phyloP scores from a whole-genome alignment of 2,888 invertebrate species.

The Anticlea derivata region DNA sequence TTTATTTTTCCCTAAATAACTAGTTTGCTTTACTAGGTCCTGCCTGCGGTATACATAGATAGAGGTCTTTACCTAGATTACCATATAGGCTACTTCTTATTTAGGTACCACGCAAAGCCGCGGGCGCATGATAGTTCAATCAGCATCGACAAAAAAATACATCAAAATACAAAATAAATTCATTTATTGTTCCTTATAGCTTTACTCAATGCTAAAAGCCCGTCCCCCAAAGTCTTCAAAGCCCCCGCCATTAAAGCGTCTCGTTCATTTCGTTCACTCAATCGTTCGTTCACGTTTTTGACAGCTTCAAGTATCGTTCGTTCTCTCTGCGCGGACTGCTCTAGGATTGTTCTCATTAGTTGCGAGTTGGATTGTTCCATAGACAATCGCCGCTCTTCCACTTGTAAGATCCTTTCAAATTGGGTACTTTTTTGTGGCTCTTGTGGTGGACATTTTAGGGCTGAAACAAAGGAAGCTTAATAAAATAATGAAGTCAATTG shows the following conservation, averaged over 20 bases:
- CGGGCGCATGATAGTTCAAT: no score
- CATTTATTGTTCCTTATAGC: constrained; percentile 4
- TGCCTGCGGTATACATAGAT: no score
- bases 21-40: no score
- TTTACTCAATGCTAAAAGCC: constrained; percentile 23
- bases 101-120: no score
- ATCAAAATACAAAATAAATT: not conserved
- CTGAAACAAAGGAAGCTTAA: no score
- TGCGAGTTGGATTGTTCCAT: constrained; percentile 7
- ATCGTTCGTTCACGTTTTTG: not conserved
- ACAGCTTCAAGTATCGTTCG: constrained; percentile 2
- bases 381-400: constrained; percentile 3
- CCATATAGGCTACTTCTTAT: no score
- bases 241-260: constrained; percentile 13
- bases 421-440: not conserved
- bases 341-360: constrained; percentile 6
- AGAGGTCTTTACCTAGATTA: no score
- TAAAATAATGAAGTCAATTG: no score
- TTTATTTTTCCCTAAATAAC: no score
- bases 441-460: not conserved
- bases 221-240: constrained; percentile 35
- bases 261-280: constrained; percentile 12
- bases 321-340: constrained; percentile 8
- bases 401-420: constrained; percentile 6
- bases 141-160: no score